Evolutionary conservation across 1,140 invertebrate genomes (phyloP), one percentile per base, ranked within the genome.

Genomic region (Panonychus citri): DNA sequence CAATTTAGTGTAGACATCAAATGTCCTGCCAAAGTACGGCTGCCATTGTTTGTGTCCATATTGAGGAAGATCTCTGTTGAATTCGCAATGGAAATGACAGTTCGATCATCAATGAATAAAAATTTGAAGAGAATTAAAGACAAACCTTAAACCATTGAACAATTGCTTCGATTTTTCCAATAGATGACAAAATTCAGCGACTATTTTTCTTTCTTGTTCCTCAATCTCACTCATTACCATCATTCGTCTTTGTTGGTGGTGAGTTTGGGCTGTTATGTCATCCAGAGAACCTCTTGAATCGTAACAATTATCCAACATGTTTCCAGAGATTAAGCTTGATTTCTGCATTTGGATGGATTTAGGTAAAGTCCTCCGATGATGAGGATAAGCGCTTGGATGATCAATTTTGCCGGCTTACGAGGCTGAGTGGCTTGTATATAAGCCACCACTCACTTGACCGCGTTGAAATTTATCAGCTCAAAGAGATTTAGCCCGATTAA

Each of bases 11-110:
- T 95, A 97, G 54, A 95, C 85, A 75, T 97, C 90, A 73, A 97
- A 96, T 52, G 90, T 94, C 58, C 87, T 77, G 10, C 86, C 87
- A 74, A 96, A 97, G 71, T 96, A 94, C 8, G 83, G 82, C 73
- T 95, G 89, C 91, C 90, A 96, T 70, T 94, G 88, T 69, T 91
- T 91, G 71, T 94, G 87, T 12, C 90, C 90, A 74, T 93, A 95
- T 69, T 93, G 86, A 42, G 89, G 90, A 62, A 95, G 73, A 73
- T 95, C 89, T 68, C 88, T 88, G 68, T 24, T 39, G 40, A 17
- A 40, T 40, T 40, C 2, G 3, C 13, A 40, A 34, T 12, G 30
- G 30, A 34, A 34, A 34, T 34, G 30, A 12, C 12, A 34, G 30
- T 34, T 34, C 12, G 0, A 34, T 7, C 12, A 12, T 34, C 12